A percentile compares a stretch with the other conserved stretches of the same genome.
These are phyloP conservation scores for Opisthocomus hoazin DNA, from an alignment of 2,113 vertebrate species.

Conservation along the genomic window DNA sequence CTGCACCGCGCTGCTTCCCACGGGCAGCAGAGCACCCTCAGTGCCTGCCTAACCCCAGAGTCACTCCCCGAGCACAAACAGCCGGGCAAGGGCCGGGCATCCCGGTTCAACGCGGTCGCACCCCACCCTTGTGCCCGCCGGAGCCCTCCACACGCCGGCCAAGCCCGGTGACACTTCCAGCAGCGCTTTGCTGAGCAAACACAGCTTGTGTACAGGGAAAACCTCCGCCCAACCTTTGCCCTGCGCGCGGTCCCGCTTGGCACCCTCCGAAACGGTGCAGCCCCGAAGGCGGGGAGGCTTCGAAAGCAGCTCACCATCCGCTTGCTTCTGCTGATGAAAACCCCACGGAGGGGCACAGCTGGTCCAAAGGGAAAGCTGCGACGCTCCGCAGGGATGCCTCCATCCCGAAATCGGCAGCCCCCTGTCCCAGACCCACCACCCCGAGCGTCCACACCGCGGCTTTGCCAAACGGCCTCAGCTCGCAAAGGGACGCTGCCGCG, in stretches of 20 bases:
- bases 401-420: not conserved
- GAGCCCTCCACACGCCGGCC: not conserved
- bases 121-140: rapidly evolving
- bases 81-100: rapidly evolving
- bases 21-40: not conserved
- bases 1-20: not conserved
- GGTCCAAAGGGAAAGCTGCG: not conserved
- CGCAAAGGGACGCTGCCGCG: not conserved
- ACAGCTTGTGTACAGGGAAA: not conserved
- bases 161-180: not conserved
- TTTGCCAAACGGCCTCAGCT: not conserved
- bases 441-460: rapidly evolving
- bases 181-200: not conserved
- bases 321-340: not conserved
- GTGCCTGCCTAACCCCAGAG: not conserved
- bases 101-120: rapidly evolving
- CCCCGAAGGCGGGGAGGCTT: not conserved
- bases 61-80: rapidly evolving
- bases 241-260: not conserved
- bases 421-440: not conserved
- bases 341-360: not conserved
- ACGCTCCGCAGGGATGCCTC: not conserved
- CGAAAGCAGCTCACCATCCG: rapidly evolving
- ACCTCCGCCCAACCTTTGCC: not conserved
- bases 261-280: rapidly evolving